phyloP scores from a whole-genome alignment of 2,113 vertebrate species.

The Pelecanus crispus region DNA sequence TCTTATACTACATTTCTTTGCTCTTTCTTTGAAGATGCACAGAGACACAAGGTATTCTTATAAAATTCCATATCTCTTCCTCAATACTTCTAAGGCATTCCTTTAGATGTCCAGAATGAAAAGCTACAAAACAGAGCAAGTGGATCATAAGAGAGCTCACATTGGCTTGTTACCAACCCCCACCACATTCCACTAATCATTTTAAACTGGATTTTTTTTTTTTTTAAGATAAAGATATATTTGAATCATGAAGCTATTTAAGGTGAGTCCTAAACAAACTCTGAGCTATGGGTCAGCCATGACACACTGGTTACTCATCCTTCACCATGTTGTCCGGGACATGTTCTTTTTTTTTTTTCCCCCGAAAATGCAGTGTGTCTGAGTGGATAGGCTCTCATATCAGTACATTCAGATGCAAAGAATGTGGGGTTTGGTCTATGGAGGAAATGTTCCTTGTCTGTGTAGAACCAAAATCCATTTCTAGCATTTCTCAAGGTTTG shows the following conservation, averaged over 20 bases:
- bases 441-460: background rate
- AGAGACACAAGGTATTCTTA: background rate
- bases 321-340: background rate
- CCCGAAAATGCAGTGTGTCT: background rate
- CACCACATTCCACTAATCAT: background rate
- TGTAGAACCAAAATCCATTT: background rate
- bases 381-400: background rate
- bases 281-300: background rate
- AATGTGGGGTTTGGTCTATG: background rate
- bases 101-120: background rate
- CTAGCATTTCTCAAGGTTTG: background rate
- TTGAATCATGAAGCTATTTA: background rate
- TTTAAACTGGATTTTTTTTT: background rate
- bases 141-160: background rate
- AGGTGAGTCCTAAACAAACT: background rate
- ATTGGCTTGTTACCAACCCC: background rate
- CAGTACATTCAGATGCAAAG: background rate
- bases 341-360: background rate
- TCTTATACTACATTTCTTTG: background rate
- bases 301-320: background rate
- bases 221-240: background rate
- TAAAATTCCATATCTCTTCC: background rate
- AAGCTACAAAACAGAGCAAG: background rate
- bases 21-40: background rate
- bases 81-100: background rate